phyloP scores from a whole-genome alignment of 2,888 invertebrate species.

The Cheilosia variabilis region DNA sequence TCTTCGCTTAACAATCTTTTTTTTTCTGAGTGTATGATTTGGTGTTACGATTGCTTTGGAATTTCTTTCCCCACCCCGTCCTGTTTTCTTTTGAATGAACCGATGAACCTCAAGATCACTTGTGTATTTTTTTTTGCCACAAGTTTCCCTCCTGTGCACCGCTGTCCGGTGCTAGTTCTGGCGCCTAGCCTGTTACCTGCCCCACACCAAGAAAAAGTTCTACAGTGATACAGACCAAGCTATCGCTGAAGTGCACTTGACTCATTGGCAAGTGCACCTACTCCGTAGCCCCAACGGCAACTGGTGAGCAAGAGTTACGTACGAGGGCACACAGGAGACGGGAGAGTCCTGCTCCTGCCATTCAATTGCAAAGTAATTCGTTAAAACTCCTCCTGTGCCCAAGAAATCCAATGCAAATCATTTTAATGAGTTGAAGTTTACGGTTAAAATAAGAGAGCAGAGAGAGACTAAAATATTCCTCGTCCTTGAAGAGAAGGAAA shows the following conservation, averaged over 20 bases:
- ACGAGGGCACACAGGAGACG: not conserved
- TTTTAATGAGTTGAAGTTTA: constrained; percentile 73
- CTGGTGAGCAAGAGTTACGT: not conserved
- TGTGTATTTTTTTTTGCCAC: not conserved
- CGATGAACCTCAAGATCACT: no score
- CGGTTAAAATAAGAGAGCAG: constrained; percentile 6
- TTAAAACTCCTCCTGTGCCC: constrained; percentile 13
- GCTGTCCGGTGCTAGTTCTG: not conserved
- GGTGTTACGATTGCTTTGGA: no score
- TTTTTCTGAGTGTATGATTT: no score
- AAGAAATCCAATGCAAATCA: constrained; percentile 65
- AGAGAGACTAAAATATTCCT: constrained; percentile 24
- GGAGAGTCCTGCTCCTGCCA: constrained; percentile 7
- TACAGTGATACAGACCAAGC: constrained; percentile 7
- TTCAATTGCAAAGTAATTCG: constrained; percentile 53
- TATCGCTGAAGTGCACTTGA: constrained; percentile 47
- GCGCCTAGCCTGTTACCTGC: not conserved
- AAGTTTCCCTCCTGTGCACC: not conserved
- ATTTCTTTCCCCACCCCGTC: no score
- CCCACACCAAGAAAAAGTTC: not conserved
- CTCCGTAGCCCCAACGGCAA: constrained; percentile 46
- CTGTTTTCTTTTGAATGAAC: no score
- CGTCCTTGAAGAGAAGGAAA: constrained; percentile 15
- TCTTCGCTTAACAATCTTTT: no score
- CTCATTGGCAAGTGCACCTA: constrained; percentile 65